A percentile compares a stretch with the other conserved stretches of the same genome.
These are phyloP conservation scores for Holacanthus passer DNA, from an alignment of 2,113 vertebrate genomes.

Conservation along the genomic window DNA sequence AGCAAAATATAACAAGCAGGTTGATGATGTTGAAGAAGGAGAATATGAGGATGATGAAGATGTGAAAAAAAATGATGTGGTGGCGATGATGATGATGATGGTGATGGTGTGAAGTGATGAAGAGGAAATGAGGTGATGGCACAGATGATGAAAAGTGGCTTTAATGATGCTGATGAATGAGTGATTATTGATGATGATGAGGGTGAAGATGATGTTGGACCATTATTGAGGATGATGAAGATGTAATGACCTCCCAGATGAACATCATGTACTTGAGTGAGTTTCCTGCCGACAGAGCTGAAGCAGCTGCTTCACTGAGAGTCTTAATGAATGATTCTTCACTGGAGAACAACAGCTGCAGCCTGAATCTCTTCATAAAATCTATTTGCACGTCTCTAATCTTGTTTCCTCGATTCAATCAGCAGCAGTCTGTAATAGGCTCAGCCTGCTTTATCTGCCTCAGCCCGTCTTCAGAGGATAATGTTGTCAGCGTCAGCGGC, in stretches of 20 bases:
- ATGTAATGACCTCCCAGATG: neutral
- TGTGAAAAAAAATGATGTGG: neutral
- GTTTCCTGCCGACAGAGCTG: neutral
- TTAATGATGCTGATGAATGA: neutral
- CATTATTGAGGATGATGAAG: neutral
- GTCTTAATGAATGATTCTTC: conserved; percentile 20
- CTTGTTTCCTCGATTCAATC: conserved; percentile 44
- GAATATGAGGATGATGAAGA: neutral
- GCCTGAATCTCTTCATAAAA: conserved; percentile 47
- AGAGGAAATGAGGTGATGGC: too few species aligned
- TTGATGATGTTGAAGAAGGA: neutral
- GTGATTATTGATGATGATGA: neutral
- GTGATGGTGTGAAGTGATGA: too few species aligned
- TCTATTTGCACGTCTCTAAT: conserved; percentile 50
- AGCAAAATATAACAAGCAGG: neutral
- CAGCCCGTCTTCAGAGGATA: conserved; percentile 34
- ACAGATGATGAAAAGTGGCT: too few species aligned
- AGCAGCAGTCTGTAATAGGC: conserved; percentile 34
- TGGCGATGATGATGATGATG: too few species aligned
- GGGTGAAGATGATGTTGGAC: neutral
- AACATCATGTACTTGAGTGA: neutral
- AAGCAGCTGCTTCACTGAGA: neutral
- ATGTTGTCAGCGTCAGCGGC: neutral
- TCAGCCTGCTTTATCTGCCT: conserved; percentile 42
- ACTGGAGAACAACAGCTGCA: neutral